Base-by-base conservation (phyloP, 1,140 invertebrate genomes). In the Drosophila micromelanica region DNA sequence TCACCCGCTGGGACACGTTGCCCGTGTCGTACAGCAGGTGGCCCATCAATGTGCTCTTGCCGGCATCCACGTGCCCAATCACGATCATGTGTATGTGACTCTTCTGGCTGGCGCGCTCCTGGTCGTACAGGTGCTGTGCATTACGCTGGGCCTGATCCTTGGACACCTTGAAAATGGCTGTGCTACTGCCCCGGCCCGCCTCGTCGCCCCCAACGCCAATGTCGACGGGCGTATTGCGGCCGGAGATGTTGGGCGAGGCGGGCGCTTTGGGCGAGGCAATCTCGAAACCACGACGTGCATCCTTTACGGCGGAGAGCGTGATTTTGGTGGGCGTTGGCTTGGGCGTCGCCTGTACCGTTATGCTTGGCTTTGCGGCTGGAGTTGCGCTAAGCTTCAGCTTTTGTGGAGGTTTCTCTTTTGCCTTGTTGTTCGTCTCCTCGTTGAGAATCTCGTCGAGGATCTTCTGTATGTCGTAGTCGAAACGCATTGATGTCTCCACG, bases 51-150 rank as follows among this genome's bases (percentile, higher is more conserved):
- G 99, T 99, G 89, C 98, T 99, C 93, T 99, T 99, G 0, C 99
- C 99, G 68, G 98, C 98, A 94, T 99, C 99, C 4, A 99, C 99
- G 94, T 99, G 99, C 45, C 99, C 99, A 82, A 99, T 97, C 1
- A 99, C 97, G 74, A 99, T 97, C 92, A 99, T 94, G 92, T 99
- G 98, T 45, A 99, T 93, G 78, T 98, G 95, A 51, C 97, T 96
- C 84, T 99, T 99, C 11, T 94, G 94, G 13, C 93, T 93, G 1
- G 94, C 95, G 71, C 97, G 93, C 91, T 97, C 95, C 85, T 95
- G 95, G 57, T 95, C 93, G 90, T 96, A 99, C 73, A 95, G 90
- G 40, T 91, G 80, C 12, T 77, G 73, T 0, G 78, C 78, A 43
- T 92, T 90, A 13, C 91, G 80, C 7, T 90, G 71, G 0, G 84